phyloP scores from a whole-genome alignment of 2,797 vertebrate genomes.

The Argyrosomus regius region DNA sequence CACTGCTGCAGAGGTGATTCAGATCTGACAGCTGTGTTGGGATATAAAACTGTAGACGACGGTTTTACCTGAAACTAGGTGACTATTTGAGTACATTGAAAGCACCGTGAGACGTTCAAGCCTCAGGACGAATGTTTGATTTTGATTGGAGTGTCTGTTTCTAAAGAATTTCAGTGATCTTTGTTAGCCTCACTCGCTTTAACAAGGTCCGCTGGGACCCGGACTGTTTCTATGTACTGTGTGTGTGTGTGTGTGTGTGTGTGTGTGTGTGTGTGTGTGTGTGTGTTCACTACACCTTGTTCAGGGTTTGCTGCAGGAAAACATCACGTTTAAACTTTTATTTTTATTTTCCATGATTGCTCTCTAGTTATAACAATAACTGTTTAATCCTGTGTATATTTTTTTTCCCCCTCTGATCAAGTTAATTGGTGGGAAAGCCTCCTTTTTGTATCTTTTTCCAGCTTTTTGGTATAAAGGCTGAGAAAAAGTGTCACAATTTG shows the following conservation, averaged over 20 bases:
- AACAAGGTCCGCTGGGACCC: slow-evolving; percentile 59
- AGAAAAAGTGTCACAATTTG: background rate
- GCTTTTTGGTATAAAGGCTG: background rate
- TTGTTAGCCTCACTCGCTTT: slow-evolving; percentile 53
- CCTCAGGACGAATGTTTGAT: background rate
- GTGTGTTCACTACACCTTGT: slow-evolving; percentile 14
- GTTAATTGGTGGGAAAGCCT: background rate
- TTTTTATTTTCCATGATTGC: background rate
- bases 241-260: slow-evolving; percentile 17
- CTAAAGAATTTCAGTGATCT: slow-evolving; percentile 44
- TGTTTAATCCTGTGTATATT: background rate
- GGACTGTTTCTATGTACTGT: background rate
- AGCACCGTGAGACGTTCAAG: too few relatives aligned
- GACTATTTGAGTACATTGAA: background rate
- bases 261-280: slow-evolving; percentile 17
- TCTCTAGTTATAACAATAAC: background rate
- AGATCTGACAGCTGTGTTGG: background rate
- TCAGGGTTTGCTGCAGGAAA: slow-evolving; percentile 22
- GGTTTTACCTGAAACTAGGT: background rate
- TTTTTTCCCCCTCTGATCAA: background rate
- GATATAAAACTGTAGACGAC: background rate
- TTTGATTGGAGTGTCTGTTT: slow-evolving; percentile 29
- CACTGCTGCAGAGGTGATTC: background rate
- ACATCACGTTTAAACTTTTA: background rate
- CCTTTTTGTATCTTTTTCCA: background rate